These are phyloP conservation scores for Zootoca vivipara DNA, from an alignment of 2,113 vertebrate species.

Conservation along the genomic window DNA sequence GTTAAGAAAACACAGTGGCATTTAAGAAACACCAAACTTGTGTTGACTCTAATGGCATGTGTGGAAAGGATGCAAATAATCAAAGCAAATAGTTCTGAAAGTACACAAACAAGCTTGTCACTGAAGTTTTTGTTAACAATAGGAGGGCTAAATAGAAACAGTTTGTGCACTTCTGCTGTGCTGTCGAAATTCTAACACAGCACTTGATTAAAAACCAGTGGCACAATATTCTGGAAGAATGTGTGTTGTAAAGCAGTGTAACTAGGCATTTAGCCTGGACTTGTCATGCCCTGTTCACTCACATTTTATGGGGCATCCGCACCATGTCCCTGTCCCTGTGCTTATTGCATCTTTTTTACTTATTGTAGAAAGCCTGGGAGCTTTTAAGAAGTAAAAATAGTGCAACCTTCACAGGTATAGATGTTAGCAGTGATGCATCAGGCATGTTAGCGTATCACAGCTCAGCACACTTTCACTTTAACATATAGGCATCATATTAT, in stretches of 20 bases:
- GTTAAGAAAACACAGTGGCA: background rate
- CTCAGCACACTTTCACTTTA: background rate
- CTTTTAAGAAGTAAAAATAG: background rate
- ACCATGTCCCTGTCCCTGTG: background rate
- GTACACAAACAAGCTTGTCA: background rate
- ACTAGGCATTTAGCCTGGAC: background rate
- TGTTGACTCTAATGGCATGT: background rate
- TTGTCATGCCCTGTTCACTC: background rate
- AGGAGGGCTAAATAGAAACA: slow-evolving; percentile 6
- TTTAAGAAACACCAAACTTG: slow-evolving; percentile 9
- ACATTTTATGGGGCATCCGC: background rate
- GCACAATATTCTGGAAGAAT: slow-evolving; percentile 33
- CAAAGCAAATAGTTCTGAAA: background rate
- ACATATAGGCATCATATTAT: background rate
- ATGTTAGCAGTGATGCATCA: too few species aligned
- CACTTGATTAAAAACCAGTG: background rate
- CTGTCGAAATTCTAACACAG: slow-evolving; percentile 10
- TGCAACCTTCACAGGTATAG: background rate
- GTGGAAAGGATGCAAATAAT: slow-evolving; percentile 14
- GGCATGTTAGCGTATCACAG: background rate
- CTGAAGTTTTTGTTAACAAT: background rate
- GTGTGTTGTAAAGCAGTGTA: background rate
- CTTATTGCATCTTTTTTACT: background rate
- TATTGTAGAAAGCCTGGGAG: background rate
- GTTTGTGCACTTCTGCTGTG: background rate